These are phyloP conservation scores for Drosophila leontia DNA, from an alignment of 1,140 invertebrate genomes.

Conservation along the genomic window DNA sequence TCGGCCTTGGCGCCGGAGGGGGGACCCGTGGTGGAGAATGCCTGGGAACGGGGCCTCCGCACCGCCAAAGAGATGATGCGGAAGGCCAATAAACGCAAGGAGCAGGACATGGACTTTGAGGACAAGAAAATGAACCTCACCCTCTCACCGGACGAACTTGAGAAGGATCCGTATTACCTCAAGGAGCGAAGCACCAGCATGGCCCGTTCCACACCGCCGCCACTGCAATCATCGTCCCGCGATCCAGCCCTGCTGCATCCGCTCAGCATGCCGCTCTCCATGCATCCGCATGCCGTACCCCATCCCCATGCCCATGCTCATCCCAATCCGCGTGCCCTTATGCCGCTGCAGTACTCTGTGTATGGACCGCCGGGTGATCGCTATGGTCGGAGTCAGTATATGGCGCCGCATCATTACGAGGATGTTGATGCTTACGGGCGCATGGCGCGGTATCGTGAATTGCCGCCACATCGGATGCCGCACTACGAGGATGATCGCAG, in stretches of 20 bases:
- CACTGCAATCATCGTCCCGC: conserved; percentile 21
- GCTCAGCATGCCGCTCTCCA: conserved; percentile 30
- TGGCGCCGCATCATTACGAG: conserved; percentile 59
- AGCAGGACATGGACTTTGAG: conserved; percentile 98
- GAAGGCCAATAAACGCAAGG: conserved; percentile 96
- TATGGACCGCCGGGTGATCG: conserved; percentile 73
- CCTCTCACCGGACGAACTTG: conserved; percentile 91
- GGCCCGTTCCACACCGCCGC: conserved; percentile 27
- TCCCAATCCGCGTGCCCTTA: conserved; percentile 51
- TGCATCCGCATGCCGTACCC: conserved; percentile 21
- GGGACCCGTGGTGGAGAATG: conserved; percentile 89
- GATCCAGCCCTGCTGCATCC: conserved; percentile 36
- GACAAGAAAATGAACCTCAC: conserved; percentile 96
- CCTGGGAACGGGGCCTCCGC: conserved; percentile 95
- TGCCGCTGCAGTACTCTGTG: conserved; percentile 56
- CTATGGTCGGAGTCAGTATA: conserved; percentile 58
- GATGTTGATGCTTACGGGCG: conserved; percentile 82
- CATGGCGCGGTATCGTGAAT: conserved; percentile 75
- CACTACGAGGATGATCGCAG: conserved; percentile 86
- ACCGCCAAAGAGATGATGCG: conserved; percentile 97
- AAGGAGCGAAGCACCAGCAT: conserved; percentile 82
- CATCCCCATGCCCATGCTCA: conserved; percentile 17
- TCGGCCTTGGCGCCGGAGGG: conserved; percentile 80
- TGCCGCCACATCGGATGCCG: conserved; percentile 84
- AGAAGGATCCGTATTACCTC: conserved; percentile 94